These are phyloP conservation scores for Furcifer pardalis DNA, from an alignment of 2,797 vertebrate genomes.

Conservation along the genomic window DNA sequence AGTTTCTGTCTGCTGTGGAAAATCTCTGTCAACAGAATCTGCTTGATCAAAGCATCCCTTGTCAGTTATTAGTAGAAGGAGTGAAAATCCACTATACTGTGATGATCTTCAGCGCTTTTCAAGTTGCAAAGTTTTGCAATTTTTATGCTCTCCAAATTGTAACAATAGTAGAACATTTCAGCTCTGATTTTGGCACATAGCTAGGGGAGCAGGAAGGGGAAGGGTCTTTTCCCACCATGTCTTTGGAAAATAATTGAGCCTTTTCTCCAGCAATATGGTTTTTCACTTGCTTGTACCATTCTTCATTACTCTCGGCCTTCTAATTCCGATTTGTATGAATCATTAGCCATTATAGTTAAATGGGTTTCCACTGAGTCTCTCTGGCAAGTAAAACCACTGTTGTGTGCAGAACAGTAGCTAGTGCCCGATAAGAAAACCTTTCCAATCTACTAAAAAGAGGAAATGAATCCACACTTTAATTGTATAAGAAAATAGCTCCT, in stretches of 20 bases:
- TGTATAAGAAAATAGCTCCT: constrained; percentile 28
- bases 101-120: constrained; percentile 69
- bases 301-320: constrained; percentile 36
- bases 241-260: constrained; percentile 36
- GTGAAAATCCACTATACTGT: constrained; percentile 69
- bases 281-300: constrained; percentile 9
- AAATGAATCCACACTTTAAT: constrained; percentile 26
- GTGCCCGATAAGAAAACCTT: constrained; percentile 29
- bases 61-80: constrained; percentile 73
- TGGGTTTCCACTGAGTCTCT: constrained; percentile 8
- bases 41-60: constrained; percentile 75
- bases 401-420: constrained; percentile 20
- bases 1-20: constrained; percentile 71
- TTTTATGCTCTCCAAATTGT: constrained; percentile 74
- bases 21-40: constrained; percentile 72
- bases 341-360: constrained; percentile 31
- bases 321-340: not conserved
- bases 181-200: constrained; percentile 53
- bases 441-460: constrained; percentile 11
- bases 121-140: constrained; percentile 69
- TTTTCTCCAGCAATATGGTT: not conserved
- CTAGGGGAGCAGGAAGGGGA: constrained; percentile 31
- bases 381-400: not conserved
- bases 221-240: constrained; percentile 40
- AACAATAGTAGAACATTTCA: constrained; percentile 70